Evolutionary conservation across 2,888 invertebrate genomes (phyloP), one percentile per base, ranked within the genome.

Genomic region (Torymus tubicola): DNA sequence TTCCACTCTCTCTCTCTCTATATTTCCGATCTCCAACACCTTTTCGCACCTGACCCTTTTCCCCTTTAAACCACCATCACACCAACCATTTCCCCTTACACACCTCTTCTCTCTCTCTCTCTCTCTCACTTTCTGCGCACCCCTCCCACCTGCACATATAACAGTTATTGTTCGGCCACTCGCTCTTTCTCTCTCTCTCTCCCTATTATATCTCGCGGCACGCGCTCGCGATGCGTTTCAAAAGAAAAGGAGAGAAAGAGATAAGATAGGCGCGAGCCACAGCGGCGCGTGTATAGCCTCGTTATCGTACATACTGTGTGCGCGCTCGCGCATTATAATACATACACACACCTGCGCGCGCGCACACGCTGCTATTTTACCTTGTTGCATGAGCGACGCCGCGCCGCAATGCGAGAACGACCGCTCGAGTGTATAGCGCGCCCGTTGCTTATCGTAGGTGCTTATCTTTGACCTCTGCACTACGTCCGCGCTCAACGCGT

Each of bases 401-500:
- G 21, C 21, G 21, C 21, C 21, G 21, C 2, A 21, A 21, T 2
- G 63, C 16, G 57, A 11, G 61, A 4, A 11, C 21, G 21, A 21
- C 21, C 21, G 21, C 21, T 1, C 21, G 21, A 21, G 21, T 21
- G 2, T 21, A 21, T 21, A 21, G 50, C 42, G 50, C 2, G 67
- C 5, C 24, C 57, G 24, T 60, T 16, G 21, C 63, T 80, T 80
- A 80, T 80, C 80, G 61, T 16, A 31, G 70, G 8, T 18, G 31
- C 61, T 76, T 80, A 80, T 80, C 80, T 80, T 61, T 80, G 80
- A 80, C 80, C 80, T 80, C 80, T 80, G 80, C 75, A 80, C 75
- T 55, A 58, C 12, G 21, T 50, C 16, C 57, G 21, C 50, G 16
- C 60, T 14, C 5, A 50, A 4, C 21, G 67, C 53, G 13, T 55